Base-by-base conservation (phyloP, 2,888 invertebrate species). In the Gisinianus flammeolus region DNA sequence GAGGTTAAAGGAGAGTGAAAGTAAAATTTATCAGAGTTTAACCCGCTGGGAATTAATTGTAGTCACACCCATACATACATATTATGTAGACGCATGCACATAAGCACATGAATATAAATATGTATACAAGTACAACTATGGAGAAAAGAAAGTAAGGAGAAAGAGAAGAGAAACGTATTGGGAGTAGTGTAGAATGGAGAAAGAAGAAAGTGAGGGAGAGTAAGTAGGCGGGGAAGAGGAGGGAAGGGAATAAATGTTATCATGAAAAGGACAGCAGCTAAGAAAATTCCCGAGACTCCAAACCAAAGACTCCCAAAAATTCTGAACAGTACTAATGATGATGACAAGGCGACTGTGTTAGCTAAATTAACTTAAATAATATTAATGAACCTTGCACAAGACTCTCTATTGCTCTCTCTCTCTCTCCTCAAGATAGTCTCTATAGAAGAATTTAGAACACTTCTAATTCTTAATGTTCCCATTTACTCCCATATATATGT, bases 361-460 rank as follows among this genome's bases (percentile, higher is more conserved):
- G n/a, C n/a, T 67, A 67, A 67, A 31, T 67, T 67, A 31, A 67
- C 67, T 10, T 33, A 67, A 67, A 31, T 67, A 67, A 67, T 67
- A 33, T 67, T 67, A 67, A 67, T 62, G 62, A 62, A 62, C 62
- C 62, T 58, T 62, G 62, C 62, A 26, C 62, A 62, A 24, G 62
- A 4, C 62, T 8, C 62, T n/a, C n/a, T n/a, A n/a, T n/a, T n/a
- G n/a, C 62, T 24, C 10, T 62, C 62, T 22, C 10, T 24, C 28
- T 62, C 24, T 24, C n/a, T 58, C n/a, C n/a, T 22, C 62, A 24
- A 6, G n/a, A n/a, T n/a, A n/a, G n/a, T n/a, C n/a, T n/a, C n/a
- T n/a, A n/a, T n/a, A n/a, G n/a, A n/a, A n/a, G n/a, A n/a, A n/a
- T n/a, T n/a, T n/a, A n/a, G n/a, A n/a, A n/a, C n/a, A n/a, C n/a